phyloP scores from a whole-genome alignment of 2,113 vertebrate genomes.

The Synchiropus splendidus region DNA sequence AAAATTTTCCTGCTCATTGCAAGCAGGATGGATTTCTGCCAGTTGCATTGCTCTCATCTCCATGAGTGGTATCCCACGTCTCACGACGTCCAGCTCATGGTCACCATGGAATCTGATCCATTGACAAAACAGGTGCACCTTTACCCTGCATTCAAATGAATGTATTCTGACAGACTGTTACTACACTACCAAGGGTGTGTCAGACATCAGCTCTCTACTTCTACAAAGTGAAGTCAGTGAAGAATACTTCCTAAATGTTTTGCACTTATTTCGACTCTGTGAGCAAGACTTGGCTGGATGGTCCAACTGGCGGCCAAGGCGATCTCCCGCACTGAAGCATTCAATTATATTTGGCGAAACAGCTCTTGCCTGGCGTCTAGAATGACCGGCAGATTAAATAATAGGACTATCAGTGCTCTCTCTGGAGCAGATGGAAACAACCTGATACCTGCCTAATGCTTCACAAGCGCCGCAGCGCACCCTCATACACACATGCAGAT shows the following conservation, averaged over 20 bases:
- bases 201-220: too few relatives aligned
- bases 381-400: constrained; percentile 68
- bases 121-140: too few relatives aligned
- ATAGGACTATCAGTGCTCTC: constrained; percentile 65
- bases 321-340: constrained; percentile 61
- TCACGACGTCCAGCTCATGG: too few relatives aligned
- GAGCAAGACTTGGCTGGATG: constrained; percentile 28
- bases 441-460: constrained; percentile 66
- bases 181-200: too few relatives aligned
- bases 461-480: constrained; percentile 13
- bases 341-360: constrained; percentile 64
- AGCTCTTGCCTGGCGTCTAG: constrained; percentile 59
- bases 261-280: constrained; percentile 21
- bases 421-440: constrained; percentile 66
- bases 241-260: constrained; percentile 10
- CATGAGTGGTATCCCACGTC: too few relatives aligned
- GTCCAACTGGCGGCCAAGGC: constrained; percentile 39
- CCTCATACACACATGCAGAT: constrained; percentile 1
- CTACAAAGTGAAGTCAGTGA: too few relatives aligned
- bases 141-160: too few relatives aligned
- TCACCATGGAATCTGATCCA: too few relatives aligned
- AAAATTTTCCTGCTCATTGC: too few relatives aligned
- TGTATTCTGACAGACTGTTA: too few relatives aligned
- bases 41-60: too few relatives aligned
- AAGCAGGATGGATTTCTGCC: too few relatives aligned